Percentiles rank a stretch among this genome's conserved stretches.
Evolutionary conservation across 2,113 vertebrate genomes (phyloP).

Genomic region (Percopsis transmontana): DNA sequence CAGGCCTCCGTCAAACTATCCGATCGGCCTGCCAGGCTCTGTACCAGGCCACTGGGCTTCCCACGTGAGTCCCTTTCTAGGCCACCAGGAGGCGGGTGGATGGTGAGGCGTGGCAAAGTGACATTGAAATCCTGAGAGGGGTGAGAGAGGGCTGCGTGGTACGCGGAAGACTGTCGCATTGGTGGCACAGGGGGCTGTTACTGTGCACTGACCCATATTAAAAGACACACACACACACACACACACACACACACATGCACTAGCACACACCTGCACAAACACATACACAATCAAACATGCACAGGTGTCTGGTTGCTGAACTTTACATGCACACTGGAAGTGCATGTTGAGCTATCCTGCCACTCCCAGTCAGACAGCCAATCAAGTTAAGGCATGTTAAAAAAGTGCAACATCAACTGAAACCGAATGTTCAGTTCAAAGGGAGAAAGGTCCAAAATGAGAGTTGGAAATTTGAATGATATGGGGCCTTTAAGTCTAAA

Average conservation of each 20-base stretch:
- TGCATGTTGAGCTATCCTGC: no score
- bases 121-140: constrained; percentile 70
- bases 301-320: neutral
- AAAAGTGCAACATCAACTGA: no score
- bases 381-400: no score
- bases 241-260: neutral
- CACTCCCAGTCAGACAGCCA: no score
- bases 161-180: constrained; percentile 27
- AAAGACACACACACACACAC: constrained; percentile 9
- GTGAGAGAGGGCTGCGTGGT: constrained; percentile 25
- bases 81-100: constrained; percentile 57
- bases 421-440: no score
- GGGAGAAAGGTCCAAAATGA: no score
- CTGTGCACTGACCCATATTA: constrained; percentile 42
- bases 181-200: constrained; percentile 11
- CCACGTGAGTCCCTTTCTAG: constrained; percentile 59
- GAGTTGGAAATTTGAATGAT: no score
- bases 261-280: neutral
- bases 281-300: neutral
- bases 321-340: no score
- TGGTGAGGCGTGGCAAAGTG: constrained; percentile 59
- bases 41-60: constrained; percentile 27
- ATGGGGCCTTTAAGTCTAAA: neutral
- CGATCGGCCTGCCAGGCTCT: constrained; percentile 27
- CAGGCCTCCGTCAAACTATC: constrained; percentile 20